Evolutionary conservation across 2,113 vertebrate genomes (phyloP), one percentile per base, ranked within the genome.

Genomic region (Maccullochella peelii): DNA sequence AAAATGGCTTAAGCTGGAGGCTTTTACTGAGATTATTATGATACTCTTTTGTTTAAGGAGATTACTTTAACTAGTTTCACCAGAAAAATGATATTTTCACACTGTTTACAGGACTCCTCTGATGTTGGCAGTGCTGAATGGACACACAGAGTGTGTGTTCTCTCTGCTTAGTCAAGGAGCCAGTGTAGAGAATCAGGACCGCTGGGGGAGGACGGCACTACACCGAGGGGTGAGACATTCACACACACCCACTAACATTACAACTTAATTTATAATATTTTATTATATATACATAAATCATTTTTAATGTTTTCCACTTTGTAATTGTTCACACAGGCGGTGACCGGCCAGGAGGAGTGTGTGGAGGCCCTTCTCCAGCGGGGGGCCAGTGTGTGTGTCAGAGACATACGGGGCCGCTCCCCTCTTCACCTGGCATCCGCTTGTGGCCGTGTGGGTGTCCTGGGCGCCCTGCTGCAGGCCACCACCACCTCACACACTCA

Each of bases 101-200:
- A 7, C 69, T 67, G 69, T 82, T 23, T 58, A 0, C 87, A 99
- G 98, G 93, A 99, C 97, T 73, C 97, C 98, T 75, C 92, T 99
- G 91, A 99, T 99, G 98, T 67, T 99, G 74, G 97, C 98, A n/a
- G 98, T 99, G 86, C 96, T 99, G 83, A 99, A 97, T 0, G 98
- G 98, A 86, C 97, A 99, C 95, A 97, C 97, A 0, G 98, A 99
- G 89, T 99, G 98, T 63, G 98, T 98, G 54, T 98, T 97, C 94
- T 97, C 97, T 55, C 93, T 99, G 71, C 96, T 99, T 69, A 97
- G 97, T 91, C 98, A 99, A 93, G 98, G 98, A 91, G 98, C 98
- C 89, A 96, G 95, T 14, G 97, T 98, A 25, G 96, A 98, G 93
- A 96, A 96, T 95, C 97, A 97, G 95, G 98, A 99, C 93, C 96